Conservation (phyloP, 2,797 vertebrate species). For the Cercopithecus petaurista region DNA sequence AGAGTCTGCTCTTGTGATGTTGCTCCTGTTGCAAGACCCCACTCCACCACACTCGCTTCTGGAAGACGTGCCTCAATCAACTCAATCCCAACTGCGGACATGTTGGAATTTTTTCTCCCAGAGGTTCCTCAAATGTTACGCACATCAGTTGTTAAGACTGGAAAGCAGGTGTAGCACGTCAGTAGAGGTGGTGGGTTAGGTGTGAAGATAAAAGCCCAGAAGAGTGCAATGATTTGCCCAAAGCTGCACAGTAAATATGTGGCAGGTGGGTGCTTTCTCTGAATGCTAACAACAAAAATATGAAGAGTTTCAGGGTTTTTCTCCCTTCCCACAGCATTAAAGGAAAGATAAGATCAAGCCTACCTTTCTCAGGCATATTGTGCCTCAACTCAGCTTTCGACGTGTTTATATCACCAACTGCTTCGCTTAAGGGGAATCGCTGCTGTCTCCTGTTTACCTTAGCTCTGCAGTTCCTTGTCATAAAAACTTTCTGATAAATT, state of each 20-base stretch:
- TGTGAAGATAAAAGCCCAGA: neutral
- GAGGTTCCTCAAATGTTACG: neutral
- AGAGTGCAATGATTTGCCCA: neutral
- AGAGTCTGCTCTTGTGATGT: neutral
- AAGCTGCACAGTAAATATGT: neutral
- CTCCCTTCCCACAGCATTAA: neutral
- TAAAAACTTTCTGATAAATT: slow-evolving; percentile 38
- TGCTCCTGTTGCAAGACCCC: neutral
- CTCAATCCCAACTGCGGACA: neutral
- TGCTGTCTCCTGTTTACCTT: neutral
- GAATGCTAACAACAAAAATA: neutral
- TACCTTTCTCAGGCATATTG: neutral
- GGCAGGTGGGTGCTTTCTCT: neutral
- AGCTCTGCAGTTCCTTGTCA: slow-evolving; percentile 2
- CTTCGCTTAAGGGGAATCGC: neutral
- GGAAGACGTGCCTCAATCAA: neutral
- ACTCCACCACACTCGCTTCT: neutral
- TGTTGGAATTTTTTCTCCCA: neutral
- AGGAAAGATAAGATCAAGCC: neutral
- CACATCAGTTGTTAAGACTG: neutral
- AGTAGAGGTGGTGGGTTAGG: neutral
- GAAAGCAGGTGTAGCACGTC: neutral
- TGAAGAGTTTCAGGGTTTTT: neutral
- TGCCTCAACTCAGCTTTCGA: neutral
- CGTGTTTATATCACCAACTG: slow-evolving; percentile 9